A percentile compares a stretch with the other conserved stretches of the same genome.
These are phyloP conservation scores for Neoitamus cyanurus DNA, from an alignment of 2,888 invertebrate genomes.

Conservation along the genomic window DNA sequence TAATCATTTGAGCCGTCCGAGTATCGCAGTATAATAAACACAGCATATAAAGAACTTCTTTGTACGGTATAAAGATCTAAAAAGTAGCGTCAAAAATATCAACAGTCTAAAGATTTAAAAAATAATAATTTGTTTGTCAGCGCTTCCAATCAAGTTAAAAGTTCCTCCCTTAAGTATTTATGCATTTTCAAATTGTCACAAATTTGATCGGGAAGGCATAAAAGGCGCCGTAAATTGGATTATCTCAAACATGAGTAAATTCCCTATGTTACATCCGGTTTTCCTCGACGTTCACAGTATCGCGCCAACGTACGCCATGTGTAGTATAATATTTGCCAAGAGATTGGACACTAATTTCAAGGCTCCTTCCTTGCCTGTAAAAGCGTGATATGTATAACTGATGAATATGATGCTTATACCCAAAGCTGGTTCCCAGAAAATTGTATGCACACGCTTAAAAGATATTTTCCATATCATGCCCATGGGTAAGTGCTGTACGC, in stretches of 20 bases:
- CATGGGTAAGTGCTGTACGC: background rate
- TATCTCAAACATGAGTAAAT: background rate
- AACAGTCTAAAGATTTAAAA: background rate
- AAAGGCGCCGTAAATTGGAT: background rate
- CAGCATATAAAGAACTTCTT: too few relatives aligned
- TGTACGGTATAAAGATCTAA: too few relatives aligned
- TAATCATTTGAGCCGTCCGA: too few relatives aligned
- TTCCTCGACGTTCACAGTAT: background rate
- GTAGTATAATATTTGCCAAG: background rate
- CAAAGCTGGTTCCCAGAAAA: background rate
- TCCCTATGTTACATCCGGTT: background rate
- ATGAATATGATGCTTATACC: background rate
- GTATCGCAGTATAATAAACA: too few relatives aligned
- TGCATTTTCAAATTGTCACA: background rate
- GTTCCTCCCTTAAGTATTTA: background rate
- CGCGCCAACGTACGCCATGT: background rate
- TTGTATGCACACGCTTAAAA: background rate
- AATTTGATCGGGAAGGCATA: background rate
- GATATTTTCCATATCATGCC: background rate
- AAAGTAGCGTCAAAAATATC: too few relatives aligned
- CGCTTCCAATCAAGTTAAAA: background rate
- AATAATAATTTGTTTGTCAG: background rate
- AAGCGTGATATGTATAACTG: background rate
- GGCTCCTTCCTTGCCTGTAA: background rate
- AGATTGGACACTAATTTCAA: slow-evolving; percentile 16